Percentiles rank a stretch among this genome's conserved stretches.
Conservation (phyloP, 2,113 vertebrate genomes). For the Engystomops pustulosus region DNA sequence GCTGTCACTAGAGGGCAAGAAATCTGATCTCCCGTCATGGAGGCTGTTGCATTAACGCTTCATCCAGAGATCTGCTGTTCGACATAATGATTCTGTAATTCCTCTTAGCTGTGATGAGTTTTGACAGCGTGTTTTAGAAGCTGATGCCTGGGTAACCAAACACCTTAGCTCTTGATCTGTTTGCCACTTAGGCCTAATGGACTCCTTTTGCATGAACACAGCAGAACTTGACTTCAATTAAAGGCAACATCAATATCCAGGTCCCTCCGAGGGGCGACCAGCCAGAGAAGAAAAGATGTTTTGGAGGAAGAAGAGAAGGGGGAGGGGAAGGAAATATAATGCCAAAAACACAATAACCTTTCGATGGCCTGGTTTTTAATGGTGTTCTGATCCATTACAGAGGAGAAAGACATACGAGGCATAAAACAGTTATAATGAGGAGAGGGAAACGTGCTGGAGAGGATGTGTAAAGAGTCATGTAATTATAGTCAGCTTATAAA, state of each 20-base stretch:
- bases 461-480: no score
- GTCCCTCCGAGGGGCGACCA: slow-evolving; percentile 45
- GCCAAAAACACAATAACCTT: slow-evolving; percentile 9
- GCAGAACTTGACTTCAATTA: slow-evolving; percentile 61
- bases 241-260: slow-evolving; percentile 56
- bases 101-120: slow-evolving; percentile 59
- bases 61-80: slow-evolving; percentile 50
- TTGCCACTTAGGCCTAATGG: slow-evolving; percentile 62
- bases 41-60: slow-evolving; percentile 52
- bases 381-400: background rate
- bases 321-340: slow-evolving; percentile 28
- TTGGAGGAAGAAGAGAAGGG: slow-evolving; percentile 4
- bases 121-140: slow-evolving; percentile 57
- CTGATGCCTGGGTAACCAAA: slow-evolving; percentile 58
- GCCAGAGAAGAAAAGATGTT: slow-evolving; percentile 49
- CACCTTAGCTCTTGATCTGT: slow-evolving; percentile 55
- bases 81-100: slow-evolving; percentile 60
- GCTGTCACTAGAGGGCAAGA: slow-evolving; percentile 42
- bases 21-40: slow-evolving; percentile 53
- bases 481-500: no score
- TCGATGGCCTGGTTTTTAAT: background rate
- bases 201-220: slow-evolving; percentile 60
- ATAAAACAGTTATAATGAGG: background rate
- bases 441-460: background rate
- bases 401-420: no score